Evolutionary conservation across 1,140 invertebrate species (phyloP).

Genomic region (Zophobas atratus): DNA sequence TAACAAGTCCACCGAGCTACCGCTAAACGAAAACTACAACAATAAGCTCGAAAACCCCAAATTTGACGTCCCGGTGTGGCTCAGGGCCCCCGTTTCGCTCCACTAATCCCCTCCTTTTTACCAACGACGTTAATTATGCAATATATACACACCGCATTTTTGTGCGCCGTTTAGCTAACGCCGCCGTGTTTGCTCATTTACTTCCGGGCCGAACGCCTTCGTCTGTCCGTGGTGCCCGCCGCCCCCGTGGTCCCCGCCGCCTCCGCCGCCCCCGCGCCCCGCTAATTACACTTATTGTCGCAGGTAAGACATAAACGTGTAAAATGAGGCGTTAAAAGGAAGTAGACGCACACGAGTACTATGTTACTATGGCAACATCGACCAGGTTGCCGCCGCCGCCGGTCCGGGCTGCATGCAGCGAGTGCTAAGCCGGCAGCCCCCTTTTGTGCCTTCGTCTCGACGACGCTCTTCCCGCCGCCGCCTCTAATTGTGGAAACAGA

Average conservation of each 20-base stretch:
- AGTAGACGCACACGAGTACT: slow-evolving; percentile 45
- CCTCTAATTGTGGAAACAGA: slow-evolving; percentile 6
- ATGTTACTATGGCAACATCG: slow-evolving; percentile 44
- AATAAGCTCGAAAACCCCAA: too few species aligned
- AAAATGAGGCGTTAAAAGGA: slow-evolving; percentile 45
- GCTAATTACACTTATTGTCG: slow-evolving; percentile 30
- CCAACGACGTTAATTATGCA: too few species aligned
- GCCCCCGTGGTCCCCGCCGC: not conserved
- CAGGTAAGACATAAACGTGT: slow-evolving; percentile 45
- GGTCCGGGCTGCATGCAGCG: slow-evolving; percentile 12
- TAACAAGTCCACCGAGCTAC: too few species aligned
- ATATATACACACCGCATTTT: too few species aligned
- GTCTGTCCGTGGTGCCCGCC: not conserved
- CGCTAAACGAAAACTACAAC: too few species aligned
- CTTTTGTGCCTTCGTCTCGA: not conserved
- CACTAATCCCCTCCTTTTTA: too few species aligned
- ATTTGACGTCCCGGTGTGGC: too few species aligned
- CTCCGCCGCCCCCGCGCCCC: not conserved
- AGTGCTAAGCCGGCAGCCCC: slow-evolving; percentile 10
- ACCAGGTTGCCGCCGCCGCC: slow-evolving; percentile 24
- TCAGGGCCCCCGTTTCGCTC: too few species aligned
- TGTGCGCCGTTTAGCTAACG: too few species aligned
- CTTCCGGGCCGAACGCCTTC: not conserved
- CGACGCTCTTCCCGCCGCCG: not conserved
- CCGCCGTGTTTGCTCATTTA: too few species aligned